Conservation (phyloP, 2,888 invertebrate species). For the Apodemia mormo region DNA sequence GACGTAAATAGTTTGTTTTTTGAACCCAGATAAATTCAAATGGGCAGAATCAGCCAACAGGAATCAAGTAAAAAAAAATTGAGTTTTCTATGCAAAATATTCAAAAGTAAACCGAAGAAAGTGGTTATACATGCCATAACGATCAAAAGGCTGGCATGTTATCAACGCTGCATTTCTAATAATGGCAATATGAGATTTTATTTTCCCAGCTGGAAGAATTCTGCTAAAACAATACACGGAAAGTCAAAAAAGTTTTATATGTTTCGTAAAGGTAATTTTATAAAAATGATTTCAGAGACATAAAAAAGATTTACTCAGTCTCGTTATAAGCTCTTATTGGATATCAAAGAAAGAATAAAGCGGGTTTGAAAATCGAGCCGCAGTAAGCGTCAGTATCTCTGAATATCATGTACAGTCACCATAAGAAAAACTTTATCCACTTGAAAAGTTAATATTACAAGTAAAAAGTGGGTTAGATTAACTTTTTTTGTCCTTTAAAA, state of each 20-base stretch:
- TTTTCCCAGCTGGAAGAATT: background rate
- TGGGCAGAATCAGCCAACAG: no score
- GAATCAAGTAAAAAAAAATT: no score
- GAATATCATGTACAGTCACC: background rate
- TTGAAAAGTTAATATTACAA: background rate
- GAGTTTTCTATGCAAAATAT: no score
- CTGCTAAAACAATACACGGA: background rate
- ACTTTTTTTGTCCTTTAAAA: no score
- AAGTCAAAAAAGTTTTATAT: background rate
- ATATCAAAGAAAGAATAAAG: constrained; percentile 6
- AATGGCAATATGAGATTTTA: background rate
- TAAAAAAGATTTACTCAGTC: background rate
- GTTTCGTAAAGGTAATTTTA: background rate
- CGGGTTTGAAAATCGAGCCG: background rate
- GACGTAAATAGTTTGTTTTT: no score
- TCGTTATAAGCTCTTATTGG: constrained; percentile 1
- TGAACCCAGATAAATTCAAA: no score
- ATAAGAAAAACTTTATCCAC: background rate
- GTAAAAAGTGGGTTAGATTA: no score
- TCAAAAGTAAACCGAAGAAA: no score
- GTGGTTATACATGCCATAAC: no score
- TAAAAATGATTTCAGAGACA: background rate
- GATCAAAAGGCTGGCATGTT: no score
- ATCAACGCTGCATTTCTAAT: no score
- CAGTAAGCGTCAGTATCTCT: background rate